phyloP scores from a whole-genome alignment of 2,888 invertebrate species.

The Apodemia zela region DNA sequence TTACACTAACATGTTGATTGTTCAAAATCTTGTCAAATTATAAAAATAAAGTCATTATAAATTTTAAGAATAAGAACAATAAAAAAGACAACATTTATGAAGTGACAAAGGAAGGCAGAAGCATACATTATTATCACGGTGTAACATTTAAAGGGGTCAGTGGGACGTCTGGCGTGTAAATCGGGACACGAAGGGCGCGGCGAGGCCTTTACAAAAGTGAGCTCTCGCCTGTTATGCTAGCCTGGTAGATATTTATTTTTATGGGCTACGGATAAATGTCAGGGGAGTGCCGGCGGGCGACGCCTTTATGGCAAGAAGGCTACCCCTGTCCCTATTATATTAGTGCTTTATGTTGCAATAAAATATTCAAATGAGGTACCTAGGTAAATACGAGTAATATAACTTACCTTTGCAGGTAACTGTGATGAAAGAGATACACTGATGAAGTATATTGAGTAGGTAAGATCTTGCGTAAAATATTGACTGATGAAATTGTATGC shows the following conservation, averaged over 20 bases:
- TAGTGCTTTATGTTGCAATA: slow-evolving; percentile 6
- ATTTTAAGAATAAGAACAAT: no score
- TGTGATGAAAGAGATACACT: no score
- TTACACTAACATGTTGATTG: no score
- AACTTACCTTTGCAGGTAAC: no score
- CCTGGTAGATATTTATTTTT: slow-evolving; percentile 77
- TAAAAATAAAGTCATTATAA: no score
- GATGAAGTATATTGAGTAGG: no score
- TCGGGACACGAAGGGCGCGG: slow-evolving; percentile 57
- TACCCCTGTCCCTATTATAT: slow-evolving; percentile 19
- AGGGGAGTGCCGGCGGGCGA: slow-evolving; percentile 70
- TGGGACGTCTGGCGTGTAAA: slow-evolving; percentile 52
- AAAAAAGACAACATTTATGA: not conserved
- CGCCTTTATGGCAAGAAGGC: slow-evolving; percentile 41
- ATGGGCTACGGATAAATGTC: slow-evolving; percentile 75
- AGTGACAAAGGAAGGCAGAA: slow-evolving; percentile 21
- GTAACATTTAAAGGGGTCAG: slow-evolving; percentile 49
- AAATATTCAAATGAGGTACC: slow-evolving; percentile 6
- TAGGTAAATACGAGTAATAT: no score
- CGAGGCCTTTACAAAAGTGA: slow-evolving; percentile 66
- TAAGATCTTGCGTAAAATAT: no score
- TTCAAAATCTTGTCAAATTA: no score
- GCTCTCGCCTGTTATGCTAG: slow-evolving; percentile 58
- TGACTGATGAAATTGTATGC: no score
- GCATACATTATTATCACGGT: slow-evolving; percentile 18